These are phyloP conservation scores for Allygus modestus DNA, from an alignment of 2,888 invertebrate genomes.

Conservation along the genomic window DNA sequence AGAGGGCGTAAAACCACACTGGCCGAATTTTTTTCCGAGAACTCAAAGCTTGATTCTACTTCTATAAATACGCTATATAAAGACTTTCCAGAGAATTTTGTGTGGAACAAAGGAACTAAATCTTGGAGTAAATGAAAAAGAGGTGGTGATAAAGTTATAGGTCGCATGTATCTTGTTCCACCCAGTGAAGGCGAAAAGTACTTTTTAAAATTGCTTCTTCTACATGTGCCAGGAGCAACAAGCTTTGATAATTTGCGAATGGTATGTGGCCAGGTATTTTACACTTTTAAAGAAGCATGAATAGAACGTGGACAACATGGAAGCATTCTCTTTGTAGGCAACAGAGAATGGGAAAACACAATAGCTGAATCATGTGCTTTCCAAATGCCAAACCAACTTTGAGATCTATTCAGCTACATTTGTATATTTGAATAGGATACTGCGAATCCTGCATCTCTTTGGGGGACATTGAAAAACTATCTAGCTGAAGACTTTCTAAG, in stretches of 20 bases:
- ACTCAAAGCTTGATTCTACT: background rate
- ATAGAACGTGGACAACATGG: background rate
- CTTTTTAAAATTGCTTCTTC: background rate
- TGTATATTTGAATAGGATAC: background rate
- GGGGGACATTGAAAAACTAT: background rate
- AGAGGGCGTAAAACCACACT: background rate
- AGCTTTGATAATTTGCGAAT: background rate
- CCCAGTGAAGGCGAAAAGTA: too few species aligned
- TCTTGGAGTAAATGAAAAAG: background rate
- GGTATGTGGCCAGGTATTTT: background rate
- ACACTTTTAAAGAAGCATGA: background rate
- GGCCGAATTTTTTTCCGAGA: background rate
- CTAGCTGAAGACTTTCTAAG: background rate
- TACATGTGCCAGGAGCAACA: background rate
- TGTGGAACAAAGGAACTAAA: background rate
- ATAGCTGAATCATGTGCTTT: background rate
- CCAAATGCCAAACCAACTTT: background rate
- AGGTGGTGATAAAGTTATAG: too few species aligned
- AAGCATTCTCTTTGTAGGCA: background rate
- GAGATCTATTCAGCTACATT: constrained; percentile 1
- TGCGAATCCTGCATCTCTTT: background rate
- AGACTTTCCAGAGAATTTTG: background rate
- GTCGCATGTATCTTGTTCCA: too few species aligned
- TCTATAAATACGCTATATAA: background rate
- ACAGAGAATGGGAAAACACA: background rate